A percentile compares a stretch with the other conserved stretches of the same genome.
Evolutionary conservation across 2,113 vertebrate species (phyloP).

Genomic region (Neofelis nebulosa): DNA sequence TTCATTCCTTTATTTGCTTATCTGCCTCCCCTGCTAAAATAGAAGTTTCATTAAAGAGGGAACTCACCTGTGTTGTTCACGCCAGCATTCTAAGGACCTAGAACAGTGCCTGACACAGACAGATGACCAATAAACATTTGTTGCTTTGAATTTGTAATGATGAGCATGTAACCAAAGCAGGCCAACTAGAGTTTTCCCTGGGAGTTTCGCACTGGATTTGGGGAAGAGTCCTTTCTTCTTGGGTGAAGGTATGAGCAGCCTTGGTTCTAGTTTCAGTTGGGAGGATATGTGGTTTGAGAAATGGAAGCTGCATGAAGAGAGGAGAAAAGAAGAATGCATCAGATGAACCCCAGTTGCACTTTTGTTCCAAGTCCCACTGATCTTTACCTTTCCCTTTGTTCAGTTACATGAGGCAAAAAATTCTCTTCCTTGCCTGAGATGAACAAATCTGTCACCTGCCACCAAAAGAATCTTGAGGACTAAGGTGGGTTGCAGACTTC

Average conservation of each 20-base stretch:
- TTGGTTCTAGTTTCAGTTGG: neutral
- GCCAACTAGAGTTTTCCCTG: neutral
- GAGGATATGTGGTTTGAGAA: neutral
- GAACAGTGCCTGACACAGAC: neutral
- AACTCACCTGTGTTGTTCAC: neutral
- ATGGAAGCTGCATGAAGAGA: neutral
- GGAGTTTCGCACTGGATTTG: neutral
- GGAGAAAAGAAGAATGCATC: neutral
- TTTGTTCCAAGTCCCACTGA: neutral
- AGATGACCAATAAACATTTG: neutral
- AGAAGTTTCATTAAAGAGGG: neutral
- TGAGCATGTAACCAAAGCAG: neutral
- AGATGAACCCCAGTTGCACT: neutral
- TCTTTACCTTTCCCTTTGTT: neutral
- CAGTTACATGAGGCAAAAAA: neutral
- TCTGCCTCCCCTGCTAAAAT: neutral
- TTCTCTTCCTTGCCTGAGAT: neutral
- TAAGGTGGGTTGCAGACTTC: neutral
- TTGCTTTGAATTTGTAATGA: neutral
- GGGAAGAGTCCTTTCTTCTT: neutral
- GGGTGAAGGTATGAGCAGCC: neutral
- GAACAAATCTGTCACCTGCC: neutral
- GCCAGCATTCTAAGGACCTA: neutral
- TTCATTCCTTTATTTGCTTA: neutral
- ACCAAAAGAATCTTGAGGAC: neutral